Conservation (phyloP, 2,888 invertebrate species). For the Serrognathus titanus region DNA sequence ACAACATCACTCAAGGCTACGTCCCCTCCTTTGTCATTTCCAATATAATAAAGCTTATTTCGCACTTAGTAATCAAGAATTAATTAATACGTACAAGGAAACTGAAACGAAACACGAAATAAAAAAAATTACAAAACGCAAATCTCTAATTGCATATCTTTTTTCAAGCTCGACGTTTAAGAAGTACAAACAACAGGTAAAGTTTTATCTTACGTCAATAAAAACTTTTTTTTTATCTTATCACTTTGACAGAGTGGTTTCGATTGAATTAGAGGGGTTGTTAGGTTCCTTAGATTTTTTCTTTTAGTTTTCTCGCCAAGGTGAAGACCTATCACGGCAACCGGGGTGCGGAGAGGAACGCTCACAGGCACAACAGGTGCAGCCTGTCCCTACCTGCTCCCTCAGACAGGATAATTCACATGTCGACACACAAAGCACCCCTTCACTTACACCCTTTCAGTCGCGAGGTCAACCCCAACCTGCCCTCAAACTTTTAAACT, state of each 20-base stretch:
- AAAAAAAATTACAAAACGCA: too few relatives aligned
- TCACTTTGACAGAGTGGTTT: neutral
- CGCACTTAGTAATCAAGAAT: slow-evolving; percentile 10
- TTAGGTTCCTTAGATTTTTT: neutral
- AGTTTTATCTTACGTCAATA: too few relatives aligned
- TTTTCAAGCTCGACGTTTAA: too few relatives aligned
- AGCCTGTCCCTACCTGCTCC: slow-evolving; percentile 39
- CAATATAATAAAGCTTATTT: slow-evolving; percentile 15
- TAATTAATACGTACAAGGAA: neutral
- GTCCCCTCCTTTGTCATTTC: slow-evolving; percentile 3
- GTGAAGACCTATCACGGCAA: slow-evolving; percentile 7
- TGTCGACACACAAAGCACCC: slow-evolving; percentile 40
- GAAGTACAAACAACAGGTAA: too few relatives aligned
- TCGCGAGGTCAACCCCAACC: slow-evolving; percentile 35
- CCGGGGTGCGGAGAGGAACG: slow-evolving; percentile 9
- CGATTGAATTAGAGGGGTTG: neutral
- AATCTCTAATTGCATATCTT: too few relatives aligned
- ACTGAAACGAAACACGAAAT: too few relatives aligned
- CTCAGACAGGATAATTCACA: slow-evolving; percentile 43
- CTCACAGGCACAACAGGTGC: slow-evolving; percentile 44
- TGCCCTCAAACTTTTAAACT: slow-evolving; percentile 13
- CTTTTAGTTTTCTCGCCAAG: slow-evolving; percentile 10
- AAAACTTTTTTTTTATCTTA: too few relatives aligned
- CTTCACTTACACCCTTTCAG: slow-evolving; percentile 32
- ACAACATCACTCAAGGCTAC: slow-evolving; percentile 7